Percentiles rank a stretch among this genome's conserved stretches.
These are phyloP conservation scores for Psittacula echo DNA, from an alignment of 2,797 vertebrate genomes.

Conservation along the genomic window DNA sequence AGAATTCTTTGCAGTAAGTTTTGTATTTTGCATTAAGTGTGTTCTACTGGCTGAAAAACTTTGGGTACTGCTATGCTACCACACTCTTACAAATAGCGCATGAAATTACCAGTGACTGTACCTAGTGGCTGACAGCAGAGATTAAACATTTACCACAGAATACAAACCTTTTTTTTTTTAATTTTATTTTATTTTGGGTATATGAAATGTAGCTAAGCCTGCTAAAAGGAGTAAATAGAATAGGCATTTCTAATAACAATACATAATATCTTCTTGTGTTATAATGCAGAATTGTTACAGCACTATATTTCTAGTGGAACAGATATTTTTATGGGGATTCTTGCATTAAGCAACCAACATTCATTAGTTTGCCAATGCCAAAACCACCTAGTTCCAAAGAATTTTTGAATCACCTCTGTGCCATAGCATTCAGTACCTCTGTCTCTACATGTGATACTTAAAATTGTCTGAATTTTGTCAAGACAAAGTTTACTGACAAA, in stretches of 20 bases:
- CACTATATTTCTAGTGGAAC: neutral
- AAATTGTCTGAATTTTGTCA: neutral
- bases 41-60: neutral
- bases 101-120: constrained; percentile 24
- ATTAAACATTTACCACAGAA: neutral
- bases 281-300: neutral
- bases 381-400: neutral
- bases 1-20: neutral
- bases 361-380: neutral
- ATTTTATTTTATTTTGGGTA: neutral
- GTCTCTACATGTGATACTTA: neutral
- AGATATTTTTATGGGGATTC: neutral
- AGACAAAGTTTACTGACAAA: neutral
- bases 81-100: constrained; percentile 1
- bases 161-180: neutral
- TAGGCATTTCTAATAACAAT: neutral
- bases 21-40: neutral
- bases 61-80: neutral
- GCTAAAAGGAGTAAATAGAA: neutral
- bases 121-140: neutral
- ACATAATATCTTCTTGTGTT: neutral
- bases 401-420: neutral
- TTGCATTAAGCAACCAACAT: neutral
- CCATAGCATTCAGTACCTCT: neutral
- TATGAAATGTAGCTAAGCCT: neutral